A percentile compares a stretch with the other conserved stretches of the same genome.
Conservation (phyloP, 2,113 vertebrate species). For the Bufo bufo region DNA sequence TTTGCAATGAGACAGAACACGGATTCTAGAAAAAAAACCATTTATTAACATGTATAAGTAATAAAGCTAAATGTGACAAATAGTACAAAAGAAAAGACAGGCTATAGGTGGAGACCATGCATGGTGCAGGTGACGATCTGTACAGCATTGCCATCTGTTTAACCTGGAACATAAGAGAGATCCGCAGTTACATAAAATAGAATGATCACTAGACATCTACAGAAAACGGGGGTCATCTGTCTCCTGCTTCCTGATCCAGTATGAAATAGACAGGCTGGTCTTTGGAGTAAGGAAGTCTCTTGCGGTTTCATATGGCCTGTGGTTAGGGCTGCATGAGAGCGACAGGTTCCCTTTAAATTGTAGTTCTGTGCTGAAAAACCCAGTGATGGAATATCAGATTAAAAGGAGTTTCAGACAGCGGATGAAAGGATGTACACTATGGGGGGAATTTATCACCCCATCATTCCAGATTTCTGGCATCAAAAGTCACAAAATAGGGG, state of each 20-base stretch:
- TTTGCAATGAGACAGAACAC: neutral
- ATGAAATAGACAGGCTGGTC: neutral
- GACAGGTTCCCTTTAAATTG: too few relatives aligned
- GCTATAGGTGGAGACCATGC: neutral
- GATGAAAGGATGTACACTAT: too few relatives aligned
- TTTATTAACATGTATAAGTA: neutral
- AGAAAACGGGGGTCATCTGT: neutral
- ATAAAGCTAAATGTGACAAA: neutral
- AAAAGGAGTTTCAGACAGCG: too few relatives aligned
- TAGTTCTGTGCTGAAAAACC: too few relatives aligned
- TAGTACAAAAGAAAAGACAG: neutral
- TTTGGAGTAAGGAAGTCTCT: too few relatives aligned
- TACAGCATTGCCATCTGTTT: neutral
- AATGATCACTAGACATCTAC: neutral
- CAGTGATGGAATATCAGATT: too few relatives aligned
- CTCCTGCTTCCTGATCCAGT: too few relatives aligned
- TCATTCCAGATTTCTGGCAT: too few relatives aligned
- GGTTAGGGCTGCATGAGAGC: too few relatives aligned
- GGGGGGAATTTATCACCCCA: too few relatives aligned
- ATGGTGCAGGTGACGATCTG: neutral
- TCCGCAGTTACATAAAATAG: neutral
- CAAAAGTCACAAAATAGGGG: too few relatives aligned
- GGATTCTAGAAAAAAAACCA: neutral
- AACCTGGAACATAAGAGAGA: neutral
- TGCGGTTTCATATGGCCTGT: too few relatives aligned